A percentile compares a stretch with the other conserved stretches of the same genome.
Evolutionary conservation across 1,140 invertebrate species (phyloP).

Genomic region (Zaprionus davidi): DNA sequence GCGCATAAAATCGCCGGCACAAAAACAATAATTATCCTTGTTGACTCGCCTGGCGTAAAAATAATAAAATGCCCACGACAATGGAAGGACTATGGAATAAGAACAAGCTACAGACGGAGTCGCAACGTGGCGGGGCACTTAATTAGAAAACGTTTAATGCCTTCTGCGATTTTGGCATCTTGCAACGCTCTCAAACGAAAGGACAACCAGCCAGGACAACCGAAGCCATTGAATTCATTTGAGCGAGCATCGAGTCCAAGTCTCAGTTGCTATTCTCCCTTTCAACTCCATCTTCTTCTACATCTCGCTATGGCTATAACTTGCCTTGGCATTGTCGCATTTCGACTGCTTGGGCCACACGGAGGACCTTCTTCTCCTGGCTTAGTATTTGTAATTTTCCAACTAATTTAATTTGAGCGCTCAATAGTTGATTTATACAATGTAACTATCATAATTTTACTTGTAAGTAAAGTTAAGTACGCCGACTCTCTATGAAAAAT

Average conservation of each 20-base stretch:
- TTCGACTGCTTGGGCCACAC: not conserved
- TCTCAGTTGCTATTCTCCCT: not conserved
- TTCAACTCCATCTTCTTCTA: not conserved
- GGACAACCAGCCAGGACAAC: slow-evolving; percentile 12
- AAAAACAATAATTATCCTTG: slow-evolving; percentile 76
- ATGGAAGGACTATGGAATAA: slow-evolving; percentile 27
- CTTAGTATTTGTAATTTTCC: slow-evolving; percentile 69
- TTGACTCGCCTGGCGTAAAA: slow-evolving; percentile 55
- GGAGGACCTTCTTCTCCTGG: not conserved
- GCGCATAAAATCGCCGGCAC: slow-evolving; percentile 51
- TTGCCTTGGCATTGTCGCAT: not conserved
- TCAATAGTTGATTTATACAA: slow-evolving; percentile 72
- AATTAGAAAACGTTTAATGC: slow-evolving; percentile 83
- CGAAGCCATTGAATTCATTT: slow-evolving; percentile 44
- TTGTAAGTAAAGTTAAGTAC: slow-evolving; percentile 22
- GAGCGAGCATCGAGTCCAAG: slow-evolving; percentile 6
- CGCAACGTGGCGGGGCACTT: slow-evolving; percentile 57
- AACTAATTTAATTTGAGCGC: slow-evolving; percentile 74
- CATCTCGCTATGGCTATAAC: not conserved
- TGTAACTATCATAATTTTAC: slow-evolving; percentile 32
- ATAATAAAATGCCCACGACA: slow-evolving; percentile 68
- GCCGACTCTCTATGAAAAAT: not conserved
- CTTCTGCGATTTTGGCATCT: slow-evolving; percentile 42
- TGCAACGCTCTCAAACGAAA: slow-evolving; percentile 53
- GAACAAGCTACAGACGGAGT: not conserved